These are phyloP conservation scores for Lissocephala sabroskyi DNA, from an alignment of 2,888 invertebrate species.

Conservation along the genomic window DNA sequence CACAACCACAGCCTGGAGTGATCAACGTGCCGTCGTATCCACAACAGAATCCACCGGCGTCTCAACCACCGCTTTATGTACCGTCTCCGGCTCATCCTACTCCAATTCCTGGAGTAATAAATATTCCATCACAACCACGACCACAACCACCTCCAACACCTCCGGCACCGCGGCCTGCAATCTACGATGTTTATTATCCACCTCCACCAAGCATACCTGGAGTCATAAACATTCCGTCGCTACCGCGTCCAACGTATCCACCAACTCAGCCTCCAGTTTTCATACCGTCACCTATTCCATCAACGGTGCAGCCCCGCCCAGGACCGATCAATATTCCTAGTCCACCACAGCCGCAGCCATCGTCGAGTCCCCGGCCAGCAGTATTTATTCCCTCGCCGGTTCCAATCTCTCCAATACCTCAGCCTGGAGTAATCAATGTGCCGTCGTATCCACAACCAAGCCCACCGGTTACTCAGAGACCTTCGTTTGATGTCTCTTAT, in stretches of 20 bases:
- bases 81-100: background rate
- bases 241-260: constrained; percentile 14
- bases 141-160: constrained; percentile 8
- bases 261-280: background rate
- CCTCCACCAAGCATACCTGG: constrained; percentile 46
- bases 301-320: constrained; percentile 6
- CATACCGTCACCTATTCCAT: background rate
- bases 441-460: constrained; percentile 16
- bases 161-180: constrained; percentile 11
- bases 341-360: constrained; percentile 20
- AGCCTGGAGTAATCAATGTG: constrained; percentile 30
- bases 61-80: constrained; percentile 2
- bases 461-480: constrained; percentile 10
- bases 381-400: constrained; percentile 10
- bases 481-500: background rate
- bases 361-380: constrained; percentile 19
- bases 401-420: constrained; percentile 54
- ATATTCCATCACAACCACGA: constrained; percentile 5
- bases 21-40: constrained; percentile 5
- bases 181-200: constrained; percentile 36
- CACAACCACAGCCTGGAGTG: constrained; percentile 5
- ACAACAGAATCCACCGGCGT: background rate
- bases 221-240: constrained; percentile 33
- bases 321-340: constrained; percentile 24
- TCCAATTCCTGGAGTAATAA: background rate